These are phyloP conservation scores for Muntiacus muntjak DNA, from an alignment of 2,113 vertebrate species.

Conservation along the genomic window DNA sequence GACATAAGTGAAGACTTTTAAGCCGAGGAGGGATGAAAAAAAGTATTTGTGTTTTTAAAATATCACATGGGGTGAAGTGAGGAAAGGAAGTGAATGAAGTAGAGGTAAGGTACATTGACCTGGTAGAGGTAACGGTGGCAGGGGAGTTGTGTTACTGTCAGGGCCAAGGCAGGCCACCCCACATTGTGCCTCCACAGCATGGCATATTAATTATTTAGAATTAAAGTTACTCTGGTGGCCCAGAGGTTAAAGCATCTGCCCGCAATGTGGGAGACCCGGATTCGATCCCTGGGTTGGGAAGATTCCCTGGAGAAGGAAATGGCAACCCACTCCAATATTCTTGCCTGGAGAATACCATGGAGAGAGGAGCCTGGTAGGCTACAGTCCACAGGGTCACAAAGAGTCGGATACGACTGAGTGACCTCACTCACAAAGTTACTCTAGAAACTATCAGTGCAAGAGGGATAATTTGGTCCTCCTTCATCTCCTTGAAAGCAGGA, in stretches of 20 bases:
- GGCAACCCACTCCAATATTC: no score
- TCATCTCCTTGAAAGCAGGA: background rate
- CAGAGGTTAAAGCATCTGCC: no score
- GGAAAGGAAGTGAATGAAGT: background rate
- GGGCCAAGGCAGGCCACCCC: background rate
- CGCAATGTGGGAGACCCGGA: no score
- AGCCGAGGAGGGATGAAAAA: background rate
- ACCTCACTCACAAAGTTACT: background rate
- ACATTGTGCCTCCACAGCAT: background rate
- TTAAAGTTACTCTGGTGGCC: background rate
- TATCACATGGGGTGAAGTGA: background rate
- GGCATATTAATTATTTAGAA: background rate
- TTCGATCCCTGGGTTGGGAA: no score
- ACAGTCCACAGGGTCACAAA: no score
- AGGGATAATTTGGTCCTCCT: background rate
- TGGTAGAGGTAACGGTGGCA: fast-evolving
- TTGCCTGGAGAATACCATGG: no score
- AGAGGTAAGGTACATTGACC: background rate
- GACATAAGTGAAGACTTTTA: background rate
- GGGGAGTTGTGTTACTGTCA: background rate
- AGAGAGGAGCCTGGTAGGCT: no score
- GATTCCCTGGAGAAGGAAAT: no score
- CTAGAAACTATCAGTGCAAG: background rate
- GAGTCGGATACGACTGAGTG: no score
- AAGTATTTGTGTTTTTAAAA: background rate